These are phyloP conservation scores for Drosophila micromelanica DNA, from an alignment of 1,140 invertebrate genomes.

Conservation along the genomic window DNA sequence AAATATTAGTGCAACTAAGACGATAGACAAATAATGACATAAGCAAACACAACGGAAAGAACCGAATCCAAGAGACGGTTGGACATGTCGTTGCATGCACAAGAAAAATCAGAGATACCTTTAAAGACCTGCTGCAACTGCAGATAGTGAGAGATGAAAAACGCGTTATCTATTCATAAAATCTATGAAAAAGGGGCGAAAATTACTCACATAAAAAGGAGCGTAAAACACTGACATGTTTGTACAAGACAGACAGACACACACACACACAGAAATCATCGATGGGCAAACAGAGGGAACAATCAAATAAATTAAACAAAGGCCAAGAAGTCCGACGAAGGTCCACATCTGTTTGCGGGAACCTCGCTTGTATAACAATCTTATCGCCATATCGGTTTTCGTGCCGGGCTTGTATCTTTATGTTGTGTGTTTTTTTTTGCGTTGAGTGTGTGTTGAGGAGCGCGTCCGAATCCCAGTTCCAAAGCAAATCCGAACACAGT, in stretches of 20 bases:
- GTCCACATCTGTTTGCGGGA: constrained; percentile 56
- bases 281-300: constrained; percentile 50
- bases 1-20: constrained; percentile 80
- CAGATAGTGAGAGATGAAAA: not conserved
- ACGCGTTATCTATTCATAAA: constrained; percentile 64
- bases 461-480: constrained; percentile 46
- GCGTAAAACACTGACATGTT: constrained; percentile 66
- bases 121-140: constrained; percentile 33
- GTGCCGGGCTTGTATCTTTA: constrained; percentile 56
- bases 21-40: constrained; percentile 75
- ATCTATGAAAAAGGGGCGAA: constrained; percentile 76
- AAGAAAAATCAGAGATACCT: constrained; percentile 47
- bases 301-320: constrained; percentile 82
- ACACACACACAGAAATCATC: constrained; percentile 33
- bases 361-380: constrained; percentile 59
- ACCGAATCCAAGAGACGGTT: not conserved
- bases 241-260: constrained; percentile 53
- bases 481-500: constrained; percentile 50
- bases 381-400: constrained; percentile 73
- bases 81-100: constrained; percentile 56
- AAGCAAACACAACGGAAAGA: constrained; percentile 52
- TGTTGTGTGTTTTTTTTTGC: constrained; percentile 73
- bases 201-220: constrained; percentile 72
- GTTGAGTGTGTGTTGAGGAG: constrained; percentile 54
- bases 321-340: constrained; percentile 53